Conservation (phyloP, 2,113 vertebrate genomes). For the Gambusia affinis region DNA sequence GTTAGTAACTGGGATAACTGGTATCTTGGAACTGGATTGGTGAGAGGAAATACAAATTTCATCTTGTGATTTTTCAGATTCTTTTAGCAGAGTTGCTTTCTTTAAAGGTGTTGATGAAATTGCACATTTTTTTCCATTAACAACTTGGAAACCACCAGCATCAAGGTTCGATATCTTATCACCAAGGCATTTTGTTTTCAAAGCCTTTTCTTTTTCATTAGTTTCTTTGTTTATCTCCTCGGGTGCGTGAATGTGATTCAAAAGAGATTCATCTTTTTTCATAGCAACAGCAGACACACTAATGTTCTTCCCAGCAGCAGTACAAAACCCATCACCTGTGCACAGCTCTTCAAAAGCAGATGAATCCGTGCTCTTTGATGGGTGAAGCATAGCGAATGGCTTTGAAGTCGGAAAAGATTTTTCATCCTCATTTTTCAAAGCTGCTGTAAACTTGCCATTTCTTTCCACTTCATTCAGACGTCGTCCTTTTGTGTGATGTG, state of each 20-base stretch:
- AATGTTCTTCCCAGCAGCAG: constrained; percentile 60
- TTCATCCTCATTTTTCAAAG: constrained; percentile 74
- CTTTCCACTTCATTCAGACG: constrained; percentile 3
- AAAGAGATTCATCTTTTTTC: constrained; percentile 63
- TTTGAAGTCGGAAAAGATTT: constrained; percentile 75
- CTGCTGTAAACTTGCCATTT: constrained; percentile 63
- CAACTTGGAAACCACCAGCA: constrained; percentile 82
- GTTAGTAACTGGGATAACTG: background rate
- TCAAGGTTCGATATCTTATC: constrained; percentile 5
- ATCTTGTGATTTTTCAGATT: constrained; percentile 65
- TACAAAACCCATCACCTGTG: constrained; percentile 79
- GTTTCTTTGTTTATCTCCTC: constrained; percentile 14
- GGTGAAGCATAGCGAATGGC: constrained; percentile 1
- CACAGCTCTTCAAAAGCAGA: constrained; percentile 5
- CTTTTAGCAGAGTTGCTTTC: constrained; percentile 75
- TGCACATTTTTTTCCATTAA: constrained; percentile 78
- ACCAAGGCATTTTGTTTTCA: background rate
- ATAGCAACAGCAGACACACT: constrained; percentile 45
- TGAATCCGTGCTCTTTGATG: constrained; percentile 20
- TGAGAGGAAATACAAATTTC: background rate
- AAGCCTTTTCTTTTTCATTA: constrained; percentile 4
- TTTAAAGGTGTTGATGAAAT: constrained; percentile 79
- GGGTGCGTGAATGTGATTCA: constrained; percentile 72
- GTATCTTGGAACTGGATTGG: background rate
- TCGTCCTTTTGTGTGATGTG: background rate